Percentiles rank a stretch among this genome's conserved stretches.
These are phyloP conservation scores for Spilosoma lubricipeda DNA, from an alignment of 2,888 invertebrate species.

Conservation along the genomic window DNA sequence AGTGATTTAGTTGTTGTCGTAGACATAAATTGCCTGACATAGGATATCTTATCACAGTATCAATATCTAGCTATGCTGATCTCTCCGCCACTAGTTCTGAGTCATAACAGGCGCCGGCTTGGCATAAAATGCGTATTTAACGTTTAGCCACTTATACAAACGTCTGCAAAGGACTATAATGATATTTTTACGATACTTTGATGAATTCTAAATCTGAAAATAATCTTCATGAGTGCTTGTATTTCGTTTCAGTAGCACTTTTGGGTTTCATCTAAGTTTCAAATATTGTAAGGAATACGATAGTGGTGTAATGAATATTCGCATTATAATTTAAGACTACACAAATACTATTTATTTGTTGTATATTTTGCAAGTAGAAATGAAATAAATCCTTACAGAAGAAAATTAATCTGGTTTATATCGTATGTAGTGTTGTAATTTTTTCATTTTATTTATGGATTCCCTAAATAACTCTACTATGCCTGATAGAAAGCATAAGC, in stretches of 20 bases:
- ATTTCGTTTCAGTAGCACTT: constrained; percentile 26
- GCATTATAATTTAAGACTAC: background rate
- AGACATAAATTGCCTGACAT: constrained; percentile 9
- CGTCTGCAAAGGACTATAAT: constrained; percentile 39
- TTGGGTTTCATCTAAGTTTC: constrained; percentile 4
- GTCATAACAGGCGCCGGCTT: constrained; percentile 43
- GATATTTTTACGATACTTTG: constrained; percentile 47
- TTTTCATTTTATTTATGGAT: no score
- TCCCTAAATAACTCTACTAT: no score
- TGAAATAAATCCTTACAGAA: no score
- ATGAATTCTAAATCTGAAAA: constrained; percentile 47
- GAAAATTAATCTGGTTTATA: no score
- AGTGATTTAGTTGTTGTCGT: constrained; percentile 5
- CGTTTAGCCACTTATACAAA: constrained; percentile 34
- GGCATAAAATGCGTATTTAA: constrained; percentile 41
- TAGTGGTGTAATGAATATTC: background rate
- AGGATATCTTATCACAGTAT: constrained; percentile 9
- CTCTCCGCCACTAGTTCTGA: constrained; percentile 27
- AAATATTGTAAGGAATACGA: background rate
- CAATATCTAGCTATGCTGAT: constrained; percentile 13
- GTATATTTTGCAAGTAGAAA: no score
- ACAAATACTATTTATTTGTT: no score
- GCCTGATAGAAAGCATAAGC: no score
- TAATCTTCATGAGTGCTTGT: constrained; percentile 37
- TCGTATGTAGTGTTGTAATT: no score